A percentile compares a stretch with the other conserved stretches of the same genome.
Evolutionary conservation across 2,113 vertebrate genomes (phyloP).

Genomic region (Macquaria ambigua): DNA sequence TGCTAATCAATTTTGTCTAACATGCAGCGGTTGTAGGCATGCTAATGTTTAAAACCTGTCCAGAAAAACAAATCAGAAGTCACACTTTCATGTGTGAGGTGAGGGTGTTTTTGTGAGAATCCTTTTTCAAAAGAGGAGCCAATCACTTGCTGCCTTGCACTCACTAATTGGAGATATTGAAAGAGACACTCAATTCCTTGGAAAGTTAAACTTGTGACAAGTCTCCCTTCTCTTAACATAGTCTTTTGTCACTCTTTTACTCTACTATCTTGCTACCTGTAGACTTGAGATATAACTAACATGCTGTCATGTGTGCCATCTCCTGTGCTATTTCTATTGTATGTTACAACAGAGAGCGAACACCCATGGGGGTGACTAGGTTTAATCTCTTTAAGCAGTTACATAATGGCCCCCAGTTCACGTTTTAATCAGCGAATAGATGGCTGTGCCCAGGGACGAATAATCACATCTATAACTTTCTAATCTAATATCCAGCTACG

Average conservation of each 20-base stretch:
- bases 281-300: constrained; percentile 16
- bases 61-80: not conserved
- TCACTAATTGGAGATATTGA: constrained; percentile 19
- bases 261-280: constrained; percentile 21
- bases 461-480: constrained; percentile 85
- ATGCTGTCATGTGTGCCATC: constrained; percentile 32
- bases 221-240: constrained; percentile 8
- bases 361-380: constrained; percentile 60
- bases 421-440: constrained; percentile 84
- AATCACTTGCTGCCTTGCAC: not conserved
- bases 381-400: constrained; percentile 82
- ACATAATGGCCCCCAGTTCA: constrained; percentile 80
- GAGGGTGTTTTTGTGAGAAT: not conserved
- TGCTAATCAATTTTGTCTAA: not conserved
- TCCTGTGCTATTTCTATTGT: constrained; percentile 56
- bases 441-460: constrained; percentile 75
- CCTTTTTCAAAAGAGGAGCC: not conserved
- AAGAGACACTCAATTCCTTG: constrained; percentile 10
- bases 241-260: not conserved
- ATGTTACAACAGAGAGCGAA: constrained; percentile 59
- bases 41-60: not conserved
- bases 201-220: constrained; percentile 20
- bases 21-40: not conserved
- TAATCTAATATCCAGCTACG: constrained; percentile 82
- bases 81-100: not conserved